phyloP scores from a whole-genome alignment of 2,797 vertebrate genomes.

The Gallinago stenura region DNA sequence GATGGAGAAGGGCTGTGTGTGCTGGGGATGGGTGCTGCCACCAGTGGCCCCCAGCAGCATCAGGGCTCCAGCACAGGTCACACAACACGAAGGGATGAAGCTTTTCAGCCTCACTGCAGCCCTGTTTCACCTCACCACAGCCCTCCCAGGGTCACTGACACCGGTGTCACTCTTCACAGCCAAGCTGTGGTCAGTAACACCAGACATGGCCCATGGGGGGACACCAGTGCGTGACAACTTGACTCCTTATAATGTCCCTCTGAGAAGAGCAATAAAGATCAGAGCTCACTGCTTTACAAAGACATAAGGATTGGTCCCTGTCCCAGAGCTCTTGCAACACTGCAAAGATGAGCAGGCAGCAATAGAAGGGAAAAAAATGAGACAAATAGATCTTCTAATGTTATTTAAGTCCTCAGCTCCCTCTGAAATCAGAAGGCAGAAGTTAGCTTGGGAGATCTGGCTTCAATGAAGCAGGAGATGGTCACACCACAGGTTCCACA shows the following conservation, averaged over 20 bases:
- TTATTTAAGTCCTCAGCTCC: background rate
- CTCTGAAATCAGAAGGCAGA: background rate
- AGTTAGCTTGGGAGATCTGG: background rate
- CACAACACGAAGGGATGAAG: rapidly evolving
- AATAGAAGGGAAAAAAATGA: background rate
- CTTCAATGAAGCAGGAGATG: background rate
- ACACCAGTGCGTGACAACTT: rapidly evolving
- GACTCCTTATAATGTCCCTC: background rate
- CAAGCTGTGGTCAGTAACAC: background rate
- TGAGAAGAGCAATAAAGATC: background rate
- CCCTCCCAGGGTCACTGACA: background rate
- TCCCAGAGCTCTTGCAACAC: background rate
- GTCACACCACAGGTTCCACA: background rate
- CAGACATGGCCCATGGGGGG: rapidly evolving
- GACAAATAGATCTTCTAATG: rapidly evolving
- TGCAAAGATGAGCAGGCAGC: background rate
- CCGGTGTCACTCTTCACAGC: rapidly evolving
- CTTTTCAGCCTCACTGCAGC: background rate
- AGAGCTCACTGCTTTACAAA: background rate
- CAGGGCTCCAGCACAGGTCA: background rate
- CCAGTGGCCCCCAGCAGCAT: rapidly evolving
- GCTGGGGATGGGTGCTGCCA: rapidly evolving
- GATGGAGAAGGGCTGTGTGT: rapidly evolving
- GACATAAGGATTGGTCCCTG: rapidly evolving
- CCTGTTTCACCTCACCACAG: background rate